Percentiles rank a stretch among this genome's conserved stretches.
Conservation (phyloP, 2,113 vertebrate genomes). For the Ursus arctos region DNA sequence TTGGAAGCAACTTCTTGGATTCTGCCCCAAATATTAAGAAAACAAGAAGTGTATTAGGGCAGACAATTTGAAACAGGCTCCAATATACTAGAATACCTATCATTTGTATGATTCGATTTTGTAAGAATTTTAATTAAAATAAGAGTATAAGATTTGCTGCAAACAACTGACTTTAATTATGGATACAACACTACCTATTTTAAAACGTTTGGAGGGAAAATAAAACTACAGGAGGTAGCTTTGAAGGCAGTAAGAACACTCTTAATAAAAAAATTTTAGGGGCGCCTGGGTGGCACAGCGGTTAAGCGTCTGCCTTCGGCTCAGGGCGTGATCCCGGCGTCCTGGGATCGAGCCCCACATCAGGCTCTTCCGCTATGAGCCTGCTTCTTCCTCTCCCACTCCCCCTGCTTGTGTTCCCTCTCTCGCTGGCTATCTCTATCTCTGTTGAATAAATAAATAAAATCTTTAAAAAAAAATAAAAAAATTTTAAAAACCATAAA, state of each 20-base stretch:
- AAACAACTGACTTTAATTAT: background rate
- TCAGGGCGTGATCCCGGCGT: no score
- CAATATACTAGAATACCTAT: background rate
- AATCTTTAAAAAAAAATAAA: background rate
- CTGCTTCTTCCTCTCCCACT: no score
- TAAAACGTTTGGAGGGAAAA: constrained; percentile 9
- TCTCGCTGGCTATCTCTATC: no score
- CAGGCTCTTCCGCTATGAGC: no score
- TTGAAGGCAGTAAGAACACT: background rate
- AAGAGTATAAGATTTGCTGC: background rate
- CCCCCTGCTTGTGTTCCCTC: no score
- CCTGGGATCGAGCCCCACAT: no score
- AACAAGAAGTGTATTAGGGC: background rate
- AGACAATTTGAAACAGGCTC: background rate
- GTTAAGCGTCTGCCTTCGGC: no score
- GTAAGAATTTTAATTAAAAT: background rate
- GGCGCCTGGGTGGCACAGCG: no score
- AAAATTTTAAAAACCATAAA: constrained; percentile 1
- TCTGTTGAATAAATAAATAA: no score
- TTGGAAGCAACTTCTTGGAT: constrained; percentile 21
- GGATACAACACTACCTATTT: background rate
- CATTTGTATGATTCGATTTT: background rate
- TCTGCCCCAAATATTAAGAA: background rate
- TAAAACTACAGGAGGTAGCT: background rate
- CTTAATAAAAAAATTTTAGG: background rate